Evolutionary conservation across 2,888 invertebrate species (phyloP).

Genomic region (Trilocha varians): DNA sequence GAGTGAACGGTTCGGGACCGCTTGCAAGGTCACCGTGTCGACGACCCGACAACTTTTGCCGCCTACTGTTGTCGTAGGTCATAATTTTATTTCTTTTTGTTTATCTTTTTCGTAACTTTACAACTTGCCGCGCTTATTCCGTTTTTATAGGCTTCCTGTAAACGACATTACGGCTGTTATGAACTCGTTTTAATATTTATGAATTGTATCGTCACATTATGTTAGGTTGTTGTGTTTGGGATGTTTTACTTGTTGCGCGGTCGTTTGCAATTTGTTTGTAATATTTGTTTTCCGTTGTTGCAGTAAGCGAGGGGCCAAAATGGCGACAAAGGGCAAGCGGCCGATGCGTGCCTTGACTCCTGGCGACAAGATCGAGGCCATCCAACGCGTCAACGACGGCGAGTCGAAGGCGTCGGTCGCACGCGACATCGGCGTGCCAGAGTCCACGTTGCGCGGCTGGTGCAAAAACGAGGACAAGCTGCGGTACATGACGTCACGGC

Average conservation of each 20-base stretch:
- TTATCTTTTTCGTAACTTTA: constrained; percentile 71
- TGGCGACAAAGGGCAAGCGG: constrained; percentile 83
- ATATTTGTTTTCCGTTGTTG: too few relatives aligned
- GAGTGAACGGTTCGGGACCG: constrained; percentile 31
- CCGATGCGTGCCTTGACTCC: constrained; percentile 85
- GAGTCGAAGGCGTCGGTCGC: constrained; percentile 91
- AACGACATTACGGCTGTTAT: background rate
- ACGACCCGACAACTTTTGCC: constrained; percentile 71
- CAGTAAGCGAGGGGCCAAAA: constrained; percentile 55
- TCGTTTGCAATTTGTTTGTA: background rate
- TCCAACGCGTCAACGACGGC: constrained; percentile 86
- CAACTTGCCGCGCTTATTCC: constrained; percentile 51
- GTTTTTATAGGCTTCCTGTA: constrained; percentile 27
- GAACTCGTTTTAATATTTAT: background rate
- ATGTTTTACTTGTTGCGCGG: background rate
- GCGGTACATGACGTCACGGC: constrained; percentile 78
- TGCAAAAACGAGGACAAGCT: constrained; percentile 88
- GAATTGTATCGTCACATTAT: background rate
- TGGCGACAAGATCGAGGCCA: constrained; percentile 85
- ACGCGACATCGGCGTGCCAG: constrained; percentile 88
- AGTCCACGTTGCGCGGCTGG: constrained; percentile 90
- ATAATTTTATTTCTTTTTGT: constrained; percentile 74
- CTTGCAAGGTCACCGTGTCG: constrained; percentile 67
- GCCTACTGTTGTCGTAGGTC: constrained; percentile 73
- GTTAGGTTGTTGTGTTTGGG: background rate